Evolutionary conservation across 2,113 vertebrate species (phyloP).

Genomic region (Neopipo cinnamomea): DNA sequence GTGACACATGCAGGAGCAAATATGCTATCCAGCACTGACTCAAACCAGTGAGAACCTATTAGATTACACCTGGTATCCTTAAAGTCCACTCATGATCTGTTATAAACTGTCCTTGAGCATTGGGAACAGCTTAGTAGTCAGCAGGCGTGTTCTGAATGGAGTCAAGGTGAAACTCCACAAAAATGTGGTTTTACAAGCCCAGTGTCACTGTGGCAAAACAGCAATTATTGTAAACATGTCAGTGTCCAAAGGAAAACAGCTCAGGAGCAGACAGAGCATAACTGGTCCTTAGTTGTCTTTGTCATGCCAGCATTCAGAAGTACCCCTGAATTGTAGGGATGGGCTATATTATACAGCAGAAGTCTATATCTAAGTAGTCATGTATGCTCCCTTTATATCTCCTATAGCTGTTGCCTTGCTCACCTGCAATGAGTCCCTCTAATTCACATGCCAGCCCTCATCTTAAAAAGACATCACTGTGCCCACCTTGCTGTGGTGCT

Average conservation of each 20-base stretch:
- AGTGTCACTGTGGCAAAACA: not conserved
- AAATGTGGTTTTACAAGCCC: not conserved
- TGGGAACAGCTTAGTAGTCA: not conserved
- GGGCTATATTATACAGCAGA: not conserved
- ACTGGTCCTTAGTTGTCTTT: not conserved
- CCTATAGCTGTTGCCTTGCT: not conserved
- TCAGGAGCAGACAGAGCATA: not conserved
- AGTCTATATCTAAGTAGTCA: not conserved
- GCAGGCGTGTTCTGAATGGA: not conserved
- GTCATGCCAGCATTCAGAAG: not conserved
- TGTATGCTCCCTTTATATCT: not conserved
- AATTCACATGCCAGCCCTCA: not conserved
- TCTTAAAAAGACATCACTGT: not conserved
- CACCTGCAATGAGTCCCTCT: not conserved
- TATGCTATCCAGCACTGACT: not conserved
- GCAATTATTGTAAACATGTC: not conserved
- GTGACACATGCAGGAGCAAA: not conserved
- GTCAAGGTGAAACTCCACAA: not conserved
- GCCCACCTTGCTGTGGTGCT: not conserved
- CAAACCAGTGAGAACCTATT: not conserved
- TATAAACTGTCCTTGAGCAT: not conserved
- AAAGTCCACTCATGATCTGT: not conserved
- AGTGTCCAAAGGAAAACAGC: not conserved
- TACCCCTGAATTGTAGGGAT: not conserved
- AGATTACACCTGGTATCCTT: not conserved